These are phyloP conservation scores for Pluvianellus socialis DNA, from an alignment of 2,113 vertebrate genomes.

Conservation along the genomic window DNA sequence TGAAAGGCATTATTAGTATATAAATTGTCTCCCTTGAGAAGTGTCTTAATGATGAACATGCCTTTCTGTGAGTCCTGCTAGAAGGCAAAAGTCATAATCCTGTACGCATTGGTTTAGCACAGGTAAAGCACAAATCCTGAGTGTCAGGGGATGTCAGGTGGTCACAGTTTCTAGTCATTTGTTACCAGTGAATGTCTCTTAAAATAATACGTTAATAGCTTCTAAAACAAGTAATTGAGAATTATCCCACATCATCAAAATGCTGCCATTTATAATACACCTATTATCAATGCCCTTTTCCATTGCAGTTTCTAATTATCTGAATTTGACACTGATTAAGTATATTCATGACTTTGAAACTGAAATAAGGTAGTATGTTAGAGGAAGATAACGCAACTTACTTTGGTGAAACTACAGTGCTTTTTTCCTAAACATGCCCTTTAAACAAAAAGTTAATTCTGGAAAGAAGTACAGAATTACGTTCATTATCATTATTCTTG, in stretches of 20 bases:
- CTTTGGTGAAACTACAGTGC: background rate
- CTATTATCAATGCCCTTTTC: background rate
- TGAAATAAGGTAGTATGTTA: background rate
- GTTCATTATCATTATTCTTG: background rate
- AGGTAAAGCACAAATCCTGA: background rate
- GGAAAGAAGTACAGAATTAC: background rate
- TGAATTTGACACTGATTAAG: conserved; percentile 27
- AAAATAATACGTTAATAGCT: background rate
- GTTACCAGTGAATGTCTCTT: background rate
- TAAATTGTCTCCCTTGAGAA: background rate
- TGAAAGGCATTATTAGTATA: background rate
- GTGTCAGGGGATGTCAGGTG: background rate
- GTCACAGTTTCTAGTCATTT: background rate
- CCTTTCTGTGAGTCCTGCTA: background rate
- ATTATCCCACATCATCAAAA: background rate
- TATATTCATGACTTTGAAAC: background rate
- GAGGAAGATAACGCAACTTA: background rate
- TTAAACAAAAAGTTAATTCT: conserved; percentile 11
- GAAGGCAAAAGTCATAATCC: background rate
- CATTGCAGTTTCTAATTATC: conserved; percentile 16
- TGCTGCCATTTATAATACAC: background rate
- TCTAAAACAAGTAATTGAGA: background rate
- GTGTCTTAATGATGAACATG: background rate
- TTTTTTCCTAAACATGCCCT: background rate
- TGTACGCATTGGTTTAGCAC: background rate